Base-by-base conservation (phyloP, 1,140 invertebrate genomes). In the Listronotus oregonensis region DNA sequence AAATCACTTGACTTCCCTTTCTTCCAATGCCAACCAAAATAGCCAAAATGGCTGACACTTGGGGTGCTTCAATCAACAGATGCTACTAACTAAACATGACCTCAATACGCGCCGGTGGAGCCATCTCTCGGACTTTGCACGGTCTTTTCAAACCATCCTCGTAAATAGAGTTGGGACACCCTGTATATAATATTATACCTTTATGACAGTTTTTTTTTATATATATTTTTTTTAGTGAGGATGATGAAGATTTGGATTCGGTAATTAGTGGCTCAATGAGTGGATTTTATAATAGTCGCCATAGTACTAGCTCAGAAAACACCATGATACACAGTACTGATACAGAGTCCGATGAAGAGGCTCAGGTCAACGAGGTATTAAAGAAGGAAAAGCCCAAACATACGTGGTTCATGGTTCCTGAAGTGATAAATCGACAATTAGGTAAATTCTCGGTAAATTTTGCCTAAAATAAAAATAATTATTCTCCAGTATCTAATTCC, bases 341-440 rank as follows among this genome's bases (percentile, higher is more conserved):
- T 50, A 73, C 77, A 17, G 79, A 80, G 39, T 73, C 76, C 14
- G 80, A 83, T 31, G 73, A 77, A 11, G 80, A 82, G 51, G 77
- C 76, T 44, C 83, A 83, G 12, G 72, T 78, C 17, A 14, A 60
- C 27, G 58, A 66, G 0, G 83, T 86, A 21, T 74, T 89, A 17
- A 75, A 80, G 39, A 88, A 87, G 73, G 71, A 80, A 44, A 85
- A 82, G 75, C 88, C 89, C 1, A 87, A 84, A 71, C 86, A 89
- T 60, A 87, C 85, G 34, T 92, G 89, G 85, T 84, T 82, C 63
- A 81, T 89, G 18, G 71, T 84, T 56, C 77, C 81, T 73, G 87
- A 88, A 79, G 69, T 88, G 62, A 76, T 84, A 46, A 84, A 84
- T 69, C 81, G 89, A 42, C 87, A 91, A 78, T 80, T 66, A 57